phyloP scores from a whole-genome alignment of 92 coral and sea anemone species.

The Nematostella vectensis region DNA sequence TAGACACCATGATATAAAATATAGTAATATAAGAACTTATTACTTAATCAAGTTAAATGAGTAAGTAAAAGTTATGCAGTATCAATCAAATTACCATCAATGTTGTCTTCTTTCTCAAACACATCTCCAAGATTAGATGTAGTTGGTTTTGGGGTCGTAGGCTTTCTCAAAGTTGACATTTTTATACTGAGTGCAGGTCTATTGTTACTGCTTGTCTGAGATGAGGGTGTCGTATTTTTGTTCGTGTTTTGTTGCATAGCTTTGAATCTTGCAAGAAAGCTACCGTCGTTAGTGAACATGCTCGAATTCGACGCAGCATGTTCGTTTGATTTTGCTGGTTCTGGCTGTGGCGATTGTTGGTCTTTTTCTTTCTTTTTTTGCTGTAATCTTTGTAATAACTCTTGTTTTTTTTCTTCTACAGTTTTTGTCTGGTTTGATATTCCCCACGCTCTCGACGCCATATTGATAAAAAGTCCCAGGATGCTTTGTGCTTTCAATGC shows the following conservation, averaged over 20 bases:
- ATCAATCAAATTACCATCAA: slow-evolving; percentile 92
- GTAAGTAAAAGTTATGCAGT: no score
- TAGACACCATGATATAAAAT: no score
- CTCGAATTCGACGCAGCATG: slow-evolving; percentile 4
- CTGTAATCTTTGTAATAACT: slow-evolving; percentile 70
- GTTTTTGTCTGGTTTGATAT: slow-evolving; percentile 15
- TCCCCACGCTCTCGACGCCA: slow-evolving; percentile 77
- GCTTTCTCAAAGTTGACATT: slow-evolving; percentile 63
- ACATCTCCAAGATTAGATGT: slow-evolving; percentile 58
- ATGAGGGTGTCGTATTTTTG: neutral
- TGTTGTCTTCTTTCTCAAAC: slow-evolving; percentile 67
- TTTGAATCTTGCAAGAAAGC: slow-evolving; percentile 93
- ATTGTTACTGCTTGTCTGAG: slow-evolving; percentile 4
- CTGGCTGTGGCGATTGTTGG: slow-evolving; percentile 4
- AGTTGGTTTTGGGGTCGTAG: slow-evolving; percentile 44
- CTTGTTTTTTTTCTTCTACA: slow-evolving; percentile 75
- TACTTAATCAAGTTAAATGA: no score
- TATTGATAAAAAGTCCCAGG: slow-evolving; percentile 32
- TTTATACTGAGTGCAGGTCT: slow-evolving; percentile 78
- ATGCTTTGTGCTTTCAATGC: no score
- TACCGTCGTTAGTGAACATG: slow-evolving; percentile 89
- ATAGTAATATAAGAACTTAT: no score
- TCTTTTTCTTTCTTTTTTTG: slow-evolving; percentile 55
- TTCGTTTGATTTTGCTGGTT: slow-evolving; percentile 11
- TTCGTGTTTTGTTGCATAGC: slow-evolving; percentile 61